Evolutionary conservation across 64 coral and sea anemone species (phyloP), one percentile per base, ranked within the genome.

Genomic region (Hydrozoanthus tunicans): DNA sequence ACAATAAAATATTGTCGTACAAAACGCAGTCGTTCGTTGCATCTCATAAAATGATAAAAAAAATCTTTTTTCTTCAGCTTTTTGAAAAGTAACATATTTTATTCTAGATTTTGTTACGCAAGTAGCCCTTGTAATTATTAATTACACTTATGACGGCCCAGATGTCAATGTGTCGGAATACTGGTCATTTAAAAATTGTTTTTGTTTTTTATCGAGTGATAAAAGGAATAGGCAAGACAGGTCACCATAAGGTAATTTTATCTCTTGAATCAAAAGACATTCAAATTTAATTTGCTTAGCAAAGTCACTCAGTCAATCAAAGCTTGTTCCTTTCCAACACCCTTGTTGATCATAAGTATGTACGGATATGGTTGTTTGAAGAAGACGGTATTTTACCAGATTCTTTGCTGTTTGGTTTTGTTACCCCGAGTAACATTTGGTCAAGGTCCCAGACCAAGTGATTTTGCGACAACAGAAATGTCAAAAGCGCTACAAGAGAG

Each of bases 141-240:
- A 43, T 43, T 43, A 43, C 32, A 43, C 0, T 43, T 43, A 43
- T 43, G 32, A 43, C 0, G 32, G 32, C 32, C 32, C 0, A 43
- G 32, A 43, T 43, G 32, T 2, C 32, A 43, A 43, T 43, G 32
- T 43, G 32, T 43, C 32, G 2, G 32, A 43, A 43, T 88, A 15
- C 84, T 43, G 64, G 64, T 66, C 12, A 11, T 66, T 66, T 66
- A 66, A 15, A 15, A 11, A 15, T 15, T 9, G 64, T 66, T 66
- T 14, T 15, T 66, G 12, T 15, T 11, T 66, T 66, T 17, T 66
- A 15, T 12, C 4, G 12, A 17, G 64, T 66, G 12, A 66, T 15
- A 66, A 79, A 79, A 57, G 77, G n/a, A 79, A 79, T 79, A 57
- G 23, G 7, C 17, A 20, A 7, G 77, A 56, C 77, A 79, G 77